A percentile compares a stretch with the other conserved stretches of the same genome.
These are phyloP conservation scores for Isotomurus palustris DNA, from an alignment of 2,888 invertebrate genomes.

Conservation along the genomic window DNA sequence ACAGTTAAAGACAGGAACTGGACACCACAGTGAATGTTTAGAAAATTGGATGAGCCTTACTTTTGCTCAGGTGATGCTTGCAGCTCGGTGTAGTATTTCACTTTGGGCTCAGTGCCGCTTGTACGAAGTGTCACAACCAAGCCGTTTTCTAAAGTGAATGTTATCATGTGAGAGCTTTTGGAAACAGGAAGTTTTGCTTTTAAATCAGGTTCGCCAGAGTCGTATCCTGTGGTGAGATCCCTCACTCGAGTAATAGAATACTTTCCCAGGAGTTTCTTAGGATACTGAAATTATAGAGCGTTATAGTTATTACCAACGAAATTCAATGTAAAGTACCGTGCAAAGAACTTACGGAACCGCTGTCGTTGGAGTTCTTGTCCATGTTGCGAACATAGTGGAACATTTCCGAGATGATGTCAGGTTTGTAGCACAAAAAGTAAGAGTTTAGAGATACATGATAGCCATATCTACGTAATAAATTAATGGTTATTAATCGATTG, in stretches of 20 bases:
- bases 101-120: conserved; percentile 97
- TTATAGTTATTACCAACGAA: conserved; percentile 13
- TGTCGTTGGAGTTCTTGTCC: not conserved
- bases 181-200: conserved; percentile 66
- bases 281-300: conserved; percentile 61
- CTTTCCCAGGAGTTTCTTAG: conserved; percentile 61
- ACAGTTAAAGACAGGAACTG: not conserved
- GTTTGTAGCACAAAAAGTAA: conserved; percentile 82
- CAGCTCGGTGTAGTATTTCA: conserved; percentile 96
- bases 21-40: too few species aligned
- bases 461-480: conserved; percentile 67
- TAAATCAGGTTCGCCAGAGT: conserved; percentile 64
- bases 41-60: conserved; percentile 50
- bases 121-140: conserved; percentile 83
- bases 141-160: conserved; percentile 83
- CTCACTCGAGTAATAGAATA: conserved; percentile 66
- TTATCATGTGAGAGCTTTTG: conserved; percentile 81
- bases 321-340: not conserved
- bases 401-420: conserved; percentile 63
- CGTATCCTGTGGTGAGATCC: conserved; percentile 84
- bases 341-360: not conserved
- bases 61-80: conserved; percentile 63
- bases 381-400: conserved; percentile 74
- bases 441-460: conserved; percentile 82
- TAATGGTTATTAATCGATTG: too few species aligned